These are phyloP conservation scores for Philopedon plagiatum DNA, from an alignment of 2,888 invertebrate species.

Conservation along the genomic window DNA sequence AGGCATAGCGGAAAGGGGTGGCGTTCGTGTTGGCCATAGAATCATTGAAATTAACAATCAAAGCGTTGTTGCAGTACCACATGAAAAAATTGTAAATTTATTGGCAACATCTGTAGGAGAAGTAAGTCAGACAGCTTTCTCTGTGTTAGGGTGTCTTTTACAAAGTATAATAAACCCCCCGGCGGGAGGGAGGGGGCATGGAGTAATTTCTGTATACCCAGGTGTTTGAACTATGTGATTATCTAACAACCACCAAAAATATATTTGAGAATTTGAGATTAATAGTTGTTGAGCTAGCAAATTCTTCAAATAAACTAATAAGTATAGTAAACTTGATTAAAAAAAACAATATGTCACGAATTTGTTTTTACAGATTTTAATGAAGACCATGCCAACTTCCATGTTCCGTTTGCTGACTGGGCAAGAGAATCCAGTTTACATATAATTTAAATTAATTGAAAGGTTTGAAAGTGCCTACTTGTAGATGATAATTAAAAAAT, in stretches of 20 bases:
- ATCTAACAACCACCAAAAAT: too few species aligned
- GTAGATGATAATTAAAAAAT: slow-evolving; percentile 68
- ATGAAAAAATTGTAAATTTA: slow-evolving; percentile 99
- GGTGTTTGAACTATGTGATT: too few species aligned
- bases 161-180: too few species aligned
- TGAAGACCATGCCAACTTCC: slow-evolving; percentile 99
- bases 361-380: slow-evolving; percentile 87
- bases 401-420: slow-evolving; percentile 99
- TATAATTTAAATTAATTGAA: slow-evolving; percentile 75
- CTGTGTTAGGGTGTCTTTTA: background rate
- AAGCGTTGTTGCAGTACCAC: slow-evolving; percentile 94
- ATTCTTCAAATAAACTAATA: too few species aligned
- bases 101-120: slow-evolving; percentile 99
- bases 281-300: too few species aligned
- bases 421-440: slow-evolving; percentile 99
- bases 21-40: slow-evolving; percentile 98
- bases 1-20: slow-evolving; percentile 98
- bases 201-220: too few species aligned
- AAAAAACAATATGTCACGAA: too few species aligned
- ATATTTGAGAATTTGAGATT: too few species aligned
- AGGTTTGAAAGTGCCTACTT: slow-evolving; percentile 77
- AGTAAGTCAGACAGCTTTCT: slow-evolving; percentile 75
- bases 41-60: slow-evolving; percentile 99
- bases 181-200: too few species aligned
- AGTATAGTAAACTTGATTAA: too few species aligned